A percentile compares a stretch with the other conserved stretches of the same genome.
Evolutionary conservation across 2,113 vertebrate genomes (phyloP).

Genomic region (Antechinus flavipes): DNA sequence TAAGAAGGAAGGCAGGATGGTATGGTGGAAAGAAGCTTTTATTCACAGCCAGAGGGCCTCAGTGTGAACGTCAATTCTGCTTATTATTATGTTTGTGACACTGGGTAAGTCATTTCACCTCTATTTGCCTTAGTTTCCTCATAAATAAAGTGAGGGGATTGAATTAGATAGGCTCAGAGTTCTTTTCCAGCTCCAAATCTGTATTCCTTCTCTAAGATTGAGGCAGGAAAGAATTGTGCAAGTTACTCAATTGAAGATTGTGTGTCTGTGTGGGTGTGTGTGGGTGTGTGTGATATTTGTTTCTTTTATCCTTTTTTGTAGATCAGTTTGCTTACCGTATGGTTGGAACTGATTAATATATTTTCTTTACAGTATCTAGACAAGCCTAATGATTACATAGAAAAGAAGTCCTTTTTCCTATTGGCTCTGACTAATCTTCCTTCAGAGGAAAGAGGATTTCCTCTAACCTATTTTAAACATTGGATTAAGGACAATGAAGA

Average conservation of each 20-base stretch:
- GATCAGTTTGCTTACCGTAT: conserved; percentile 27
- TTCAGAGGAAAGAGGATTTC: conserved; percentile 87
- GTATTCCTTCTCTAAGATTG: background rate
- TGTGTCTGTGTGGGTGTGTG: background rate
- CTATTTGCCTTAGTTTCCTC: background rate
- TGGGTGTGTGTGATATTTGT: background rate
- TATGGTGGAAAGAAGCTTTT: background rate
- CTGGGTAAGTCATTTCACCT: background rate
- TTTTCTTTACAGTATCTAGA: conserved; percentile 60
- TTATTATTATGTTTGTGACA: background rate
- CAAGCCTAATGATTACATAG: conserved; percentile 36
- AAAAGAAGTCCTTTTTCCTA: conserved; percentile 64
- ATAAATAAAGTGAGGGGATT: background rate
- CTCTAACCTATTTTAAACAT: conserved; percentile 84
- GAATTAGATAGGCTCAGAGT: background rate
- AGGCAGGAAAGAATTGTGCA: background rate
- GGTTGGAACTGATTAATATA: background rate
- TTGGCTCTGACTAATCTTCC: conserved; percentile 74
- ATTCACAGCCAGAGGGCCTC: background rate
- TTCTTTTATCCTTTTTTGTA: background rate
- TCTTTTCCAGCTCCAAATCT: background rate
- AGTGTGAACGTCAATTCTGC: background rate
- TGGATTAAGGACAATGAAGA: conserved; percentile 85
- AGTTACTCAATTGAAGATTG: background rate
- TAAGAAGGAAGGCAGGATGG: background rate